Percentiles rank a stretch among this genome's conserved stretches.
Conservation (phyloP, 2,888 invertebrate genomes). For the Cephalotes varians region DNA sequence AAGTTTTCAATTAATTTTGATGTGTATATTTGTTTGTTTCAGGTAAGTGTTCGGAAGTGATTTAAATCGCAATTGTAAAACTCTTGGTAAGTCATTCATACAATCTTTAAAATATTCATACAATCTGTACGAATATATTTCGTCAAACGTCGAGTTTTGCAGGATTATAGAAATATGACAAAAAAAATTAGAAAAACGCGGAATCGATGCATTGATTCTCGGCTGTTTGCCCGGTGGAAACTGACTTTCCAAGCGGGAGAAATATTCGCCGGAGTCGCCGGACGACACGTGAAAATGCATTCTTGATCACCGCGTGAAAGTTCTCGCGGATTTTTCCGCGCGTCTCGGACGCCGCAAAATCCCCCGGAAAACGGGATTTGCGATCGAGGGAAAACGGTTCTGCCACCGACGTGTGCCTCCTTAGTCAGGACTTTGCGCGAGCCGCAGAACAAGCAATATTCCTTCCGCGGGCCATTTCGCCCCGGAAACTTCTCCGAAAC, state of each 20-base stretch:
- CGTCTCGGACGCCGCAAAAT: conserved; percentile 32
- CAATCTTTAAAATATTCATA: not conserved
- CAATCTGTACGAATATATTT: not conserved
- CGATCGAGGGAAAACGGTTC: conserved; percentile 54
- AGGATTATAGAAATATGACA: not conserved
- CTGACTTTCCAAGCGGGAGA: not conserved
- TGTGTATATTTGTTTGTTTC: conserved; percentile 55
- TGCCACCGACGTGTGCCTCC: conserved; percentile 24
- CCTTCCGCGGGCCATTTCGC: conserved; percentile 62
- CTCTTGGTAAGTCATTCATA: conserved; percentile 34
- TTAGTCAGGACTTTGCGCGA: conserved; percentile 46
- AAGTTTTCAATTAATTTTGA: conserved; percentile 15
- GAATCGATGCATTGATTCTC: not conserved
- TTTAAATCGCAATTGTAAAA: conserved; percentile 20
- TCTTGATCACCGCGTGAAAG: conserved; percentile 54
- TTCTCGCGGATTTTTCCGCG: conserved; percentile 17
- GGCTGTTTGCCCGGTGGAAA: not conserved
- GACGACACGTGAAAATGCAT: conserved; percentile 58
- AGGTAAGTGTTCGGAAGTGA: conserved; percentile 62
- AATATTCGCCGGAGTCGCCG: conserved; percentile 39
- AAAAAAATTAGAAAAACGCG: not conserved
- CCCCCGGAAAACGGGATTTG: conserved; percentile 60
- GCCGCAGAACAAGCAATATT: conserved; percentile 63
- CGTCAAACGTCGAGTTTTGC: not conserved
- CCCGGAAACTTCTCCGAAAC: conserved; percentile 44